phyloP scores from a whole-genome alignment of 2,797 vertebrate species.

The Trichosurus vulpecula region DNA sequence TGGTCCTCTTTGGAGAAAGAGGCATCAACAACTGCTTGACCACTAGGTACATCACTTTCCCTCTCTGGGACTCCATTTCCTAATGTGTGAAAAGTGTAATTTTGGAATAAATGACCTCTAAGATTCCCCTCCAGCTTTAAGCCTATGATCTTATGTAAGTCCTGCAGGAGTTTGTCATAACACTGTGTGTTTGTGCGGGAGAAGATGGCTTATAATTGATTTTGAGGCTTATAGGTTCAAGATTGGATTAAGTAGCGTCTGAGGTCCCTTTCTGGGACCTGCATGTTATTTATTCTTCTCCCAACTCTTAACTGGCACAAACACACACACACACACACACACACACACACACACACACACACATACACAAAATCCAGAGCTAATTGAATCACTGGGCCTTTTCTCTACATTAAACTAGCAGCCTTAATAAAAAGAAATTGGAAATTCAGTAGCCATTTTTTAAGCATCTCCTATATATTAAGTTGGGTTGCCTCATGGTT shows the following conservation, averaged over 20 bases:
- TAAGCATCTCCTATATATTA: neutral
- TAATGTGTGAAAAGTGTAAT: neutral
- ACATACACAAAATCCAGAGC: neutral
- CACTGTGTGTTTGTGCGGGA: neutral
- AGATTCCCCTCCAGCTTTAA: neutral
- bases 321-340: too few species aligned
- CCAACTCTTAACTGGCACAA: neutral
- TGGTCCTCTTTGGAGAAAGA: neutral
- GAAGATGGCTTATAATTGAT: neutral
- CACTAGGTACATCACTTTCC: neutral
- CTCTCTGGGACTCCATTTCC: neutral
- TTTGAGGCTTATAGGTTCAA: neutral
- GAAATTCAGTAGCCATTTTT: neutral
- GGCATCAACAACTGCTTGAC: neutral
- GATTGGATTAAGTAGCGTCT: neutral
- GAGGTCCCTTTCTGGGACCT: neutral
- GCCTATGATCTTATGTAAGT: neutral
- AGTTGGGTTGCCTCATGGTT: neutral
- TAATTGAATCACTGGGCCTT: neutral
- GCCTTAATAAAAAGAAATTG: neutral
- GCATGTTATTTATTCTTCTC: neutral
- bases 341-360: neutral
- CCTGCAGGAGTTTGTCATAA: neutral
- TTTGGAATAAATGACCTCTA: neutral
- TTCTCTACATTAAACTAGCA: neutral